These are phyloP conservation scores for Solen grandis DNA, from an alignment of 1,140 invertebrate species.

Conservation along the genomic window DNA sequence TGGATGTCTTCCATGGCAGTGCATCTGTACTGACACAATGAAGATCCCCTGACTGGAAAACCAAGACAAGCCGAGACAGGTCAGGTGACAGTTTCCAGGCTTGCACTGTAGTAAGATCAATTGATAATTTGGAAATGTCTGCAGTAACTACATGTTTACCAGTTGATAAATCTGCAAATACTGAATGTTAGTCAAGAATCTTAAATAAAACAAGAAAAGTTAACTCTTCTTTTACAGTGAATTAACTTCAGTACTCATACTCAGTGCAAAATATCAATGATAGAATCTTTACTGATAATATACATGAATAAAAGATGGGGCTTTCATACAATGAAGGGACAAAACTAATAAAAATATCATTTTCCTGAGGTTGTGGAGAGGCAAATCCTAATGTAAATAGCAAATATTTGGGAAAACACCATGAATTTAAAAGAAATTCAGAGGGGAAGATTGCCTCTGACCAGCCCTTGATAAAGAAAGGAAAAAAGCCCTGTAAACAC, in stretches of 20 bases:
- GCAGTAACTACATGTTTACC: neutral
- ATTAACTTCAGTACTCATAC: neutral
- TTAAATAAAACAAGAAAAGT: neutral
- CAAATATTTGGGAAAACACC: too few relatives aligned
- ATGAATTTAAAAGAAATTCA: too few relatives aligned
- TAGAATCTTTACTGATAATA: neutral
- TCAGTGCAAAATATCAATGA: neutral
- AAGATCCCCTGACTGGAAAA: constrained; percentile 53
- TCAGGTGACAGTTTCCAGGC: constrained; percentile 60
- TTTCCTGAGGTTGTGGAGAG: too few relatives aligned
- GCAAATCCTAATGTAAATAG: too few relatives aligned
- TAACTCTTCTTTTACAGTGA: neutral
- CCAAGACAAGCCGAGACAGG: constrained; percentile 51
- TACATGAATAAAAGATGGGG: too few relatives aligned
- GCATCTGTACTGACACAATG: constrained; percentile 29
- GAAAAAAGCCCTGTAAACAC: too few relatives aligned
- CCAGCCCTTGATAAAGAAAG: too few relatives aligned
- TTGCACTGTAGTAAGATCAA: constrained; percentile 17
- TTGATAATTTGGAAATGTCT: neutral
- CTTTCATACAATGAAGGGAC: too few relatives aligned
- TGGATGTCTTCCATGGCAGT: constrained; percentile 32
- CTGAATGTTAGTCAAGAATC: too few relatives aligned
- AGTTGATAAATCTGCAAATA: neutral
- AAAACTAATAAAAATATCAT: too few relatives aligned
- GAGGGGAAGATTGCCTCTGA: too few relatives aligned